Evolutionary conservation across 2,888 invertebrate species (phyloP).

Genomic region (Incurvaria masculella): DNA sequence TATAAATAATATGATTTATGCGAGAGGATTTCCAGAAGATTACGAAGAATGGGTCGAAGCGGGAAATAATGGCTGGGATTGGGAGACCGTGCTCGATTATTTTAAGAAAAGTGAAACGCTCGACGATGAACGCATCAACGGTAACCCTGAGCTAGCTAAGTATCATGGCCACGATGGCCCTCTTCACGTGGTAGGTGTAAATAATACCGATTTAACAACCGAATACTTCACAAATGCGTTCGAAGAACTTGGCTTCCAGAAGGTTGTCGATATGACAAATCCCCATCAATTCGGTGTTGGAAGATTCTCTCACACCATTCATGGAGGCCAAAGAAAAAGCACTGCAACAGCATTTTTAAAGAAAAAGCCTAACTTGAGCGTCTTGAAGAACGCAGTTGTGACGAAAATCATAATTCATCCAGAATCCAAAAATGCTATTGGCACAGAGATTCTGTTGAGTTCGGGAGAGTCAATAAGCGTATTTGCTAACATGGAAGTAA

Average conservation of each 20-base stretch:
- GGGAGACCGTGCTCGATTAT: constrained; percentile 32
- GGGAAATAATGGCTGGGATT: constrained; percentile 30
- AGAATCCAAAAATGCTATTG: constrained; percentile 22
- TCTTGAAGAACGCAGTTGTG: constrained; percentile 29
- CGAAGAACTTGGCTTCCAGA: constrained; percentile 28
- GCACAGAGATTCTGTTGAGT: constrained; percentile 22
- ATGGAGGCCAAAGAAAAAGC: constrained; percentile 30
- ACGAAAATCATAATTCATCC: constrained; percentile 30
- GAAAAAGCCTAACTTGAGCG: constrained; percentile 24
- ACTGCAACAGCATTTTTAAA: constrained; percentile 31
- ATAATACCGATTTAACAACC: constrained; percentile 20
- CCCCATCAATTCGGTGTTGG: constrained; percentile 33
- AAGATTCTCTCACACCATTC: constrained; percentile 36
- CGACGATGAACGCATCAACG: constrained; percentile 31
- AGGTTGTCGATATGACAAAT: constrained; percentile 39
- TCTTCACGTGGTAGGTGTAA: constrained; percentile 32
- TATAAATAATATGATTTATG: constrained; percentile 40
- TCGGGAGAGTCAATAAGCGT: constrained; percentile 20
- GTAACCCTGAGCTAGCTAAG: constrained; percentile 25
- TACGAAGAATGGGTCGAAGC: constrained; percentile 35
- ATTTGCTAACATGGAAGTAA: constrained; percentile 30
- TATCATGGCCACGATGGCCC: constrained; percentile 32
- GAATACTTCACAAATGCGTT: constrained; percentile 30
- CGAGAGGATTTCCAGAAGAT: constrained; percentile 36
- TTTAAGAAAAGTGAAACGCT: constrained; percentile 39